Base-by-base conservation (phyloP, 1,140 invertebrate species). In the Drosophila trapezifrons region DNA sequence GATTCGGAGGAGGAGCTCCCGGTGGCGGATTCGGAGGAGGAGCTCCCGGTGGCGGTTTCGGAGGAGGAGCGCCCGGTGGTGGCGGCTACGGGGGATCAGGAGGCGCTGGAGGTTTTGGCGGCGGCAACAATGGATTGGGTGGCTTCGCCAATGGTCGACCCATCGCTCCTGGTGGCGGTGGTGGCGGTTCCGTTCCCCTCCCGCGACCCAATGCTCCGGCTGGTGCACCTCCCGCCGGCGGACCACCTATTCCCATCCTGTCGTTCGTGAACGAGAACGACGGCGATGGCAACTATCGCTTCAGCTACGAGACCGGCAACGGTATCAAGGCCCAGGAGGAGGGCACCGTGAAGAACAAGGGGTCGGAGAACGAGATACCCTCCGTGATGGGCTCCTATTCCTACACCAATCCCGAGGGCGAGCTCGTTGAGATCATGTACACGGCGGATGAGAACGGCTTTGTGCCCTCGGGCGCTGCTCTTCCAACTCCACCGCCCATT, bases 261-360 rank as follows among this genome's bases (percentile, higher is more conserved):
- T 92, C 93, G 32, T 94, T 93, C 78, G 93, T 93, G 2, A 94
- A 94, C 69, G 93, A 94, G 60, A 94, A 94, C 69, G 93, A 93
- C 46, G 93, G 93, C 17, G 94, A 94, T 81, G 94, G 94, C 35
- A 93, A 92, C 37, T 95, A 94, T 89, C 92, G 92, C 64, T 94
- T 91, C 29, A 91, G 91, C 51, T 92, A 92, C 35, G 91, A 92
- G 69, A 92, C 91, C 3, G 95, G 93, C 4, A 96, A 97, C 80
- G 96, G 96, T 12, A 96, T 96, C 69, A 94, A 94, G 78, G 95
- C 94, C 0, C 92, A 95, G 79, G 95, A 96, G 91, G 93, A 94
- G 76, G 96, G 95, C 18, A 93, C 94, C 40, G 82, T 95, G 58
- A 95, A 94, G 90, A 94, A 94, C 73, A 92, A 94, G 58, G 93